A percentile compares a stretch with the other conserved stretches of the same genome.
phyloP scores from a whole-genome alignment of 2,888 invertebrate species.

The Miltochrista miniata region DNA sequence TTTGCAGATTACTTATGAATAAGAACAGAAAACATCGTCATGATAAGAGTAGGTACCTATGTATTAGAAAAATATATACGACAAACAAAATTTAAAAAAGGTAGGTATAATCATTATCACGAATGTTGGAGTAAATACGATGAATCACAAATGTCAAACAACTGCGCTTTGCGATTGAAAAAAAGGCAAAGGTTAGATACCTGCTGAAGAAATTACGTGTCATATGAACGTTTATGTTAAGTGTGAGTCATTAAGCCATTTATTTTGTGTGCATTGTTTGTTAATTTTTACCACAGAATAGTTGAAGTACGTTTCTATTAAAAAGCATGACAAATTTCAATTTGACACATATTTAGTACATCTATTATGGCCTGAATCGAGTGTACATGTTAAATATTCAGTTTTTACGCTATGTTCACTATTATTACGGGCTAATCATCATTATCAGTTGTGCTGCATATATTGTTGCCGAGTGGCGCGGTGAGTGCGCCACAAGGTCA shows the following conservation, averaged over 20 bases:
- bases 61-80: too few species aligned
- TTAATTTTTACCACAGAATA: slow-evolving; percentile 12
- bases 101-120: too few species aligned
- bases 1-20: slow-evolving; percentile 17
- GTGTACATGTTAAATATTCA: too few species aligned
- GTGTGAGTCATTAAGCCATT: slow-evolving; percentile 57
- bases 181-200: slow-evolving; percentile 58
- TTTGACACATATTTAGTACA: too few species aligned
- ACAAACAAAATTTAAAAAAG: too few species aligned
- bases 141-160: slow-evolving; percentile 58
- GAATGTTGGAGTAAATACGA: slow-evolving; percentile 22
- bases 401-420: slow-evolving; percentile 14
- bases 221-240: slow-evolving; percentile 58
- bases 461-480: slow-evolving; percentile 60
- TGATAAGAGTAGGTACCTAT: too few species aligned
- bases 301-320: too few species aligned
- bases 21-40: too few species aligned
- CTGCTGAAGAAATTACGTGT: slow-evolving; percentile 55
- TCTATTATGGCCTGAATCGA: slow-evolving; percentile 38
- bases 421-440: slow-evolving; percentile 23
- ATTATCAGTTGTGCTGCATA: slow-evolving; percentile 49
- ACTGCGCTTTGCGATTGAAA: slow-evolving; percentile 52
- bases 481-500: slow-evolving; percentile 71
- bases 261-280: slow-evolving; percentile 35
- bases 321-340: too few species aligned